Base-by-base conservation (phyloP, 2,113 vertebrate species). In the Callionymus lyra region DNA sequence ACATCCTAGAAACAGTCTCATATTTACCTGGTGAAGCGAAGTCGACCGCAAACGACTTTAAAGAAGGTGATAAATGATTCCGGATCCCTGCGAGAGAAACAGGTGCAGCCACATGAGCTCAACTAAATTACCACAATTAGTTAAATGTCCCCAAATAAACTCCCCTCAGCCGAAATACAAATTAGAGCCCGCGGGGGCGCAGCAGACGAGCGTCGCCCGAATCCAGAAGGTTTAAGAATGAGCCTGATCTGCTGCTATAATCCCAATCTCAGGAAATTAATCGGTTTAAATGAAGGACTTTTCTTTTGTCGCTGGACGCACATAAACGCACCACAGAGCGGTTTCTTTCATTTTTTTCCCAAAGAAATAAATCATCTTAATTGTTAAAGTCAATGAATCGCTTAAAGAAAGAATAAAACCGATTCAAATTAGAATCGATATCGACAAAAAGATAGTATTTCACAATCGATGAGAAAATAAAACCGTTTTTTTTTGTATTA, bases 291-390 rank as follows among this genome's bases (percentile, higher is more conserved):
- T 87, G 84, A n/a, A n/a, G n/a, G n/a, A 85, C 83, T 82, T 79
- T 77, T 83, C 86, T 87, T 82, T 83, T 85, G 79, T 85, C 84
- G 84, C 88, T 81, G 79, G 65, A 79, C 66, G 68, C 70, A 68
- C 79, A 76, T 68, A 75, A 12, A 66, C 49, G 63, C 46, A 50
- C 52, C 70, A 87, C 87, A 82, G 87, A 89, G 84, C 65, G 83
- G 69, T 77, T 68, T 10, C 11, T 12, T 83, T 82, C 78, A 77
- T 83, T 86, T 87, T 82, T 83, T 85, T 12, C 2, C 6, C 87
- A 82, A 82, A 79, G 83, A 77, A 88, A 92, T 92, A 92, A 95
- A 94, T 94, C 92, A 92, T 84, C 84, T 88, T 66, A 84, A 90
- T 96, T 94, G 90, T 95, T 94, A 94, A 93, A 94, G 91, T n/a